phyloP scores from a whole-genome alignment of 2,113 vertebrate species.

The Leptobrachium leishanense region DNA sequence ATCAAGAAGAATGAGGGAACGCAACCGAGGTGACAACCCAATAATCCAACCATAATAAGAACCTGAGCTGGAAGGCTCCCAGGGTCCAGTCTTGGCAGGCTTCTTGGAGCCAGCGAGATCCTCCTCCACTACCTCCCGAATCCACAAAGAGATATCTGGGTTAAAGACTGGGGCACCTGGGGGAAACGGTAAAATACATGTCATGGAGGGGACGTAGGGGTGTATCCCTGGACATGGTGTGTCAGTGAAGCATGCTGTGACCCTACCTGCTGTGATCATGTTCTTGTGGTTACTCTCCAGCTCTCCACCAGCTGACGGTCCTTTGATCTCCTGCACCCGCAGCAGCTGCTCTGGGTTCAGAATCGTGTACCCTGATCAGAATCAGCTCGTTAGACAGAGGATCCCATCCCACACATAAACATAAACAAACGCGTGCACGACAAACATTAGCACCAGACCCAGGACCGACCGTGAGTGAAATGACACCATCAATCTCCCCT shows the following conservation, averaged over 20 bases:
- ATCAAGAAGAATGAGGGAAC: too few relatives aligned
- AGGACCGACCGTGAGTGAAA: too few relatives aligned
- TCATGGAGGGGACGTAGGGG: background rate
- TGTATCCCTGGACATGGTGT: background rate
- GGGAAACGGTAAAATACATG: background rate
- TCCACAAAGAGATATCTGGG: slow-evolving; percentile 39
- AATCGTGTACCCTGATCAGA: slow-evolving; percentile 30
- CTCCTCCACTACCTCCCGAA: slow-evolving; percentile 40
- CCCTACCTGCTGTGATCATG: slow-evolving; percentile 26
- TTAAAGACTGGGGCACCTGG: slow-evolving; percentile 32
- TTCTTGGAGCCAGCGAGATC: slow-evolving; percentile 1
- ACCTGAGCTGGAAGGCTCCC: slow-evolving; percentile 26
- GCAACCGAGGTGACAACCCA: background rate
- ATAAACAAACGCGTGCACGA: too few relatives aligned
- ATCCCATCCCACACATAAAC: too few relatives aligned
- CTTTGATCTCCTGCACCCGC: slow-evolving; percentile 18
- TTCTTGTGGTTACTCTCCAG: background rate
- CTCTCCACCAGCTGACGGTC: background rate
- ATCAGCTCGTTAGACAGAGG: too few relatives aligned
- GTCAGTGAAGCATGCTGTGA: too few relatives aligned
- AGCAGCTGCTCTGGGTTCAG: slow-evolving; percentile 42
- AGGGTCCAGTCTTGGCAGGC: background rate
- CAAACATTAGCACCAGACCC: background rate
- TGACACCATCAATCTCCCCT: too few relatives aligned
- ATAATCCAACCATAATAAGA: background rate